A percentile compares a stretch with the other conserved stretches of the same genome.
Evolutionary conservation across 2,113 vertebrate genomes (phyloP).

Genomic region (Trinectes maculatus): DNA sequence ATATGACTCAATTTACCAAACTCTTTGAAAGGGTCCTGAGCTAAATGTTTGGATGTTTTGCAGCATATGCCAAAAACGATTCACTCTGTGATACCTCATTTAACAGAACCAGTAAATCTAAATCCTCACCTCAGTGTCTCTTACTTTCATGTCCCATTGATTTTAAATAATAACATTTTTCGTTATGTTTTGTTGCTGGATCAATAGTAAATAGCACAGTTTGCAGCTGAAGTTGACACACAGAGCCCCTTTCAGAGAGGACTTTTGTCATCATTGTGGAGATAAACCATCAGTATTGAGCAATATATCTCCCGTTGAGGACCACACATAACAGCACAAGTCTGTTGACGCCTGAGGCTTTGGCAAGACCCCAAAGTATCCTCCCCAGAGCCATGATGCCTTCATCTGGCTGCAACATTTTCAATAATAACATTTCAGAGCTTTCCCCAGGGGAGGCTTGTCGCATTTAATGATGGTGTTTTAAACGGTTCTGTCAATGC

Average conservation of each 20-base stretch:
- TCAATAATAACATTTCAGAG: constrained; percentile 70
- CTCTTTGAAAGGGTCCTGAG: background rate
- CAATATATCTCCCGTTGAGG: constrained; percentile 73
- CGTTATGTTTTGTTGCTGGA: constrained; percentile 21
- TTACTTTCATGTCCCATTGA: background rate
- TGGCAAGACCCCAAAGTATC: constrained; percentile 74
- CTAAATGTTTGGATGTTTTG: constrained; percentile 3
- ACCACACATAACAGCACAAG: constrained; percentile 75
- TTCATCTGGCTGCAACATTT: constrained; percentile 82
- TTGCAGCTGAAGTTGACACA: constrained; percentile 45
- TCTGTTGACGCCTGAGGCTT: constrained; percentile 81
- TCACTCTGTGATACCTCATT: background rate
- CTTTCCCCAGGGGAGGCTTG: constrained; percentile 65
- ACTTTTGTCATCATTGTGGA: constrained; percentile 63
- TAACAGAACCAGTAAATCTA: background rate
- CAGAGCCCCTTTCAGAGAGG: constrained; percentile 34
- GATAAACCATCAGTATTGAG: constrained; percentile 69
- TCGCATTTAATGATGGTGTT: constrained; percentile 71
- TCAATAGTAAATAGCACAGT: constrained; percentile 45
- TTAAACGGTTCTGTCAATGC: constrained; percentile 74
- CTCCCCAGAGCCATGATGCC: constrained; percentile 72
- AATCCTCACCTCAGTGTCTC: background rate
- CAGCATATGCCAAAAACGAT: background rate
- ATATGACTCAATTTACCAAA: background rate
- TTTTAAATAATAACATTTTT: background rate